A percentile compares a stretch with the other conserved stretches of the same genome.
Evolutionary conservation across 2,797 vertebrate species (phyloP).

Genomic region (Crocodylus rhombifer): DNA sequence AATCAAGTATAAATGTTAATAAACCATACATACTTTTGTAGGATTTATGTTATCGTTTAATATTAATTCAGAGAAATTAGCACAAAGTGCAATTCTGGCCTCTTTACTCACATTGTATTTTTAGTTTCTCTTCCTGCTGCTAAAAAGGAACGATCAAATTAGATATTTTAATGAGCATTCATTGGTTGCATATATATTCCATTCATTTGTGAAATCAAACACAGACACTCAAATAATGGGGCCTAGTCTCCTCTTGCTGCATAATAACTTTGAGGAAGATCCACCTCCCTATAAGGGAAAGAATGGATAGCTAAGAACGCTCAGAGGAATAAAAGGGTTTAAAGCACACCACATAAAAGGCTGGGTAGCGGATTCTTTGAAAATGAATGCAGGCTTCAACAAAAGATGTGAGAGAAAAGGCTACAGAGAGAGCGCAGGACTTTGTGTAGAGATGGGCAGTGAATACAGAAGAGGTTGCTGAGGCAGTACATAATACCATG

Average conservation of each 20-base stretch:
- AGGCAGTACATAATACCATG: slow-evolving; percentile 8
- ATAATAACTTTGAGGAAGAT: slow-evolving; percentile 75
- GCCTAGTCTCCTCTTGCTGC: slow-evolving; percentile 51
- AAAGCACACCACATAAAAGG: slow-evolving; percentile 65
- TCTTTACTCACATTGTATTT: slow-evolving; percentile 30
- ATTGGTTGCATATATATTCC: slow-evolving; percentile 36
- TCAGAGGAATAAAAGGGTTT: slow-evolving; percentile 72
- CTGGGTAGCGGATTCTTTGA: slow-evolving; percentile 70
- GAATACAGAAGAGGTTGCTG: slow-evolving; percentile 66
- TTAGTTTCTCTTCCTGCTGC: slow-evolving; percentile 32
- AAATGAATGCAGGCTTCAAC: slow-evolving; percentile 72
- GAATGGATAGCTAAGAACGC: slow-evolving; percentile 69
- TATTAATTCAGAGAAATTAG: slow-evolving; percentile 51
- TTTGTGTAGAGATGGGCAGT: neutral
- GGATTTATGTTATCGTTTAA: slow-evolving; percentile 62
- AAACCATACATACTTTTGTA: slow-evolving; percentile 22
- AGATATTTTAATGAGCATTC: slow-evolving; percentile 68
- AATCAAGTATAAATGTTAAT: neutral
- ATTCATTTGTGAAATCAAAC: slow-evolving; percentile 70
- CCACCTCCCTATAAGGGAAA: slow-evolving; percentile 60
- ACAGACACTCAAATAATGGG: slow-evolving; percentile 59
- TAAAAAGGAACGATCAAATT: slow-evolving; percentile 61
- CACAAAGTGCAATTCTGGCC: slow-evolving; percentile 35
- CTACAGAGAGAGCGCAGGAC: neutral
- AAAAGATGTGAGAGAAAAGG: slow-evolving; percentile 71